Conservation (phyloP, 2,888 invertebrate species). For the Thysanoteuthis rhombus region DNA sequence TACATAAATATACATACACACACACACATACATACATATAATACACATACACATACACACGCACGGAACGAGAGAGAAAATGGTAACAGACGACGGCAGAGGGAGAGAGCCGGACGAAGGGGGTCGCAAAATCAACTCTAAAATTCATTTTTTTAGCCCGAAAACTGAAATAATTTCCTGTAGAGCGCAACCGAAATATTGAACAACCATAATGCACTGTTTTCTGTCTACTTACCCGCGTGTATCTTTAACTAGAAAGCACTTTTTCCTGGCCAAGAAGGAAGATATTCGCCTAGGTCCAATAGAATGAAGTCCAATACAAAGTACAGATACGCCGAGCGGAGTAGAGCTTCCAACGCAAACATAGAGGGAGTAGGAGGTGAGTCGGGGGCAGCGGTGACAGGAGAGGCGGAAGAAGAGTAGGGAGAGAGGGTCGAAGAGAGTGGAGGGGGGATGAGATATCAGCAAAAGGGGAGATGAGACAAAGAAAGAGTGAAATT, state of each 20-base stretch:
- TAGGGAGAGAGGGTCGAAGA: background rate
- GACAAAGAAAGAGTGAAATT: background rate
- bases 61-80: background rate
- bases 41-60: background rate
- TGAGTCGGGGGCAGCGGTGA: background rate
- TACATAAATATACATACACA: background rate
- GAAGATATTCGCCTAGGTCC: conserved; percentile 27
- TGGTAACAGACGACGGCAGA: background rate
- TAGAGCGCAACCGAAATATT: background rate
- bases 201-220: background rate
- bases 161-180: background rate
- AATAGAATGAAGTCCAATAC: conserved; percentile 29
- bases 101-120: background rate
- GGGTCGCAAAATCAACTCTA: background rate
- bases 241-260: conserved; percentile 24
- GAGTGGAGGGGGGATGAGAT: background rate
- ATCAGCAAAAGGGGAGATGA: background rate
- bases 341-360: conserved; percentile 23
- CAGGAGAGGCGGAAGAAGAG: background rate
- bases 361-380: conserved; percentile 18
- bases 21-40: background rate
- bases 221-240: conserved; percentile 22
- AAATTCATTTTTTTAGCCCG: background rate
- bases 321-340: background rate
- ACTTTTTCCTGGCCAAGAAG: conserved; percentile 28